Conservation (phyloP, 2,888 invertebrate genomes). For the Dryomyza anilis region DNA sequence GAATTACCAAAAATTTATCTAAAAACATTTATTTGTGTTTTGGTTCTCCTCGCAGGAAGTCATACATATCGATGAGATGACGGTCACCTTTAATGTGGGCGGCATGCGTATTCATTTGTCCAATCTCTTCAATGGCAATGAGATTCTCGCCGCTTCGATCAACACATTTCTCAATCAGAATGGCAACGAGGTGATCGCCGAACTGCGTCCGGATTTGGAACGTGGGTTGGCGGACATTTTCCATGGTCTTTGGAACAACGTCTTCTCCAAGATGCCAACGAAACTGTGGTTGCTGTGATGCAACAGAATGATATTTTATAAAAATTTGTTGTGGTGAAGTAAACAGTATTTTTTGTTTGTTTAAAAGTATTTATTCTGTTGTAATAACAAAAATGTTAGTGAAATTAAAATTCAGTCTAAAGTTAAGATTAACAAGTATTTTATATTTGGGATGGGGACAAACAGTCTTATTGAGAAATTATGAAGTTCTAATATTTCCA, state of each 20-base stretch:
- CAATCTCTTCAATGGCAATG: conserved; percentile 70
- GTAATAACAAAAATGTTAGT: neutral
- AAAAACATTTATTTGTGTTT: neutral
- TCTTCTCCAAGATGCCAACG: conserved; percentile 66
- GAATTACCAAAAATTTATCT: neutral
- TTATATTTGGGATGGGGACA: too few species aligned
- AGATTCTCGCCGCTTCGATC: conserved; percentile 66
- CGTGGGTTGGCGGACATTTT: conserved; percentile 65
- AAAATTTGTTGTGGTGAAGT: neutral
- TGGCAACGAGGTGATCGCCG: conserved; percentile 66
- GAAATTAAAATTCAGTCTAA: neutral
- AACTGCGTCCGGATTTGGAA: conserved; percentile 65
- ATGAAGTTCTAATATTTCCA: too few species aligned
- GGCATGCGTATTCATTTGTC: conserved; percentile 65
- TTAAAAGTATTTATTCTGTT: neutral
- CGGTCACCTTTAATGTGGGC: conserved; percentile 65
- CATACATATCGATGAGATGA: conserved; percentile 64
- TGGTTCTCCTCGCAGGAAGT: conserved; percentile 49
- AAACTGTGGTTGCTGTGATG: conserved; percentile 64
- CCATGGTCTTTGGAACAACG: conserved; percentile 66
- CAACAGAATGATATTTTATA: neutral
- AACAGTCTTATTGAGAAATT: too few species aligned
- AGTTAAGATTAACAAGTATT: too few species aligned
- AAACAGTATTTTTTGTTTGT: too few species aligned
- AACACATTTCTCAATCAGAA: conserved; percentile 68